Base-by-base conservation (phyloP, 2,888 invertebrate genomes). In the Pandemis cinnamomeana region DNA sequence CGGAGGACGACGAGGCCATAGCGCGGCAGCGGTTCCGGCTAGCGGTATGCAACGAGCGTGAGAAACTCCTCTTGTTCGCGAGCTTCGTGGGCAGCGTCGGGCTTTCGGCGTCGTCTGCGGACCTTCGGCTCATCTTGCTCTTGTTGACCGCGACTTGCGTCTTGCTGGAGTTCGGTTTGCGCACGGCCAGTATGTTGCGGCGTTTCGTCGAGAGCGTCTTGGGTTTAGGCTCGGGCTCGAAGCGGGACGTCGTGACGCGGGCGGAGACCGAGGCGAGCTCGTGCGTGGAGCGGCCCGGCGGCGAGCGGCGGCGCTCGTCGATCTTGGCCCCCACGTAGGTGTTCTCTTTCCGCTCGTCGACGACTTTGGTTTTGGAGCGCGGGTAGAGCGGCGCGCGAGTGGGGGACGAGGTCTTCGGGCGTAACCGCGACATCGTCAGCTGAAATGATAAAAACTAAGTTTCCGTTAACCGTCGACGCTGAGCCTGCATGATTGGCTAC, bases 341-440 rank as follows among this genome's bases (percentile, higher is more conserved):
- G 87, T 94, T 94, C 80, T 94, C 94, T 76, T 94, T 94, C 75
- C 93, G 88, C 72, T 94, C 94, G 77, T 93, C 93, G 4, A 87
- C 89, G 64, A 87, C 89, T 74, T 93, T 93, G 7, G 81, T 87
- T 76, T 93, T 93, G 69, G 90, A 84, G 68, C 93, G 91, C 36
- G 87, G 85, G 86, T 89, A 93, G 41, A 90, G 84, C 55, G 91
- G 92, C 80, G 81, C 84, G 27, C 92, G 86, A 7, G 86, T 81
- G 60, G 93, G 91, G 0, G 92, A 92, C 61, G 84, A 80, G 41
- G 89, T 86, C 83, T 92, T 92, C 20, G 92, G 90, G 36, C 93
- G 90, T 60, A 93, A 81, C 5, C 93, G 89, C 1, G 92, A 91
- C 91, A 89, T 89, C 62, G 92, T 90, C 72, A 93, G 77, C 93